Conservation (phyloP, 1,140 invertebrate species). For the Wiebesia pumilae region DNA sequence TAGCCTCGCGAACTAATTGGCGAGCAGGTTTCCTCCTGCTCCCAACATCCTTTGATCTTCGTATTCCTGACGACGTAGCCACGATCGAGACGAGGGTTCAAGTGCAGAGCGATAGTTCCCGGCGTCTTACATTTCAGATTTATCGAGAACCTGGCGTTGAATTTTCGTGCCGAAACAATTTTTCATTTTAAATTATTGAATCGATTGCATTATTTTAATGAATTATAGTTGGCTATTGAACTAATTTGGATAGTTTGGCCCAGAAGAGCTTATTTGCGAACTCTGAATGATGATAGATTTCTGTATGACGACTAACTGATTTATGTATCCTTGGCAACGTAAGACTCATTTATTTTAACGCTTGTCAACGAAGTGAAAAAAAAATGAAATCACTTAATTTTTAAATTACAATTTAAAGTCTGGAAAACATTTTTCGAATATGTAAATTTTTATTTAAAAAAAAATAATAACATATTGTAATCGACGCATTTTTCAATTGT, state of each 20-base stretch:
- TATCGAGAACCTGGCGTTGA: constrained; percentile 78
- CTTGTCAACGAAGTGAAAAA: not conserved
- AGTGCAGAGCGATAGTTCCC: constrained; percentile 84
- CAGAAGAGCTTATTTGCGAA: not conserved
- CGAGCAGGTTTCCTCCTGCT: constrained; percentile 82
- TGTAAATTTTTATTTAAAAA: not conserved
- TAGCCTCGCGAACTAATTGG: constrained; percentile 60
- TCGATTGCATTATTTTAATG: constrained; percentile 30
- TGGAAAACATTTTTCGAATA: not conserved
- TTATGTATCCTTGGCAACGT: constrained; percentile 21
- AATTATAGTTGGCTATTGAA: not conserved
- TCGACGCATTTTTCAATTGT: not conserved
- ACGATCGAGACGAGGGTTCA: constrained; percentile 85
- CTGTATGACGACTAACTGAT: not conserved
- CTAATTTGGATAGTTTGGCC: constrained; percentile 30
- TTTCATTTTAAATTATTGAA: constrained; percentile 5
- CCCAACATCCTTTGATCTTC: constrained; percentile 79
- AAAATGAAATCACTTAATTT: not conserved
- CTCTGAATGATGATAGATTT: constrained; percentile 6
- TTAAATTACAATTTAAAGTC: not conserved
- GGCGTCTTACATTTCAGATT: constrained; percentile 77
- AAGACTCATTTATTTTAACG: not conserved
- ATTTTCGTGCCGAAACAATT: constrained; percentile 27
- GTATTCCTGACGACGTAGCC: constrained; percentile 87
- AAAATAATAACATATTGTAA: not conserved